Evolutionary conservation across 2,113 vertebrate genomes (phyloP), one percentile per base, ranked within the genome.

Genomic region (Corydoras maculifer): DNA sequence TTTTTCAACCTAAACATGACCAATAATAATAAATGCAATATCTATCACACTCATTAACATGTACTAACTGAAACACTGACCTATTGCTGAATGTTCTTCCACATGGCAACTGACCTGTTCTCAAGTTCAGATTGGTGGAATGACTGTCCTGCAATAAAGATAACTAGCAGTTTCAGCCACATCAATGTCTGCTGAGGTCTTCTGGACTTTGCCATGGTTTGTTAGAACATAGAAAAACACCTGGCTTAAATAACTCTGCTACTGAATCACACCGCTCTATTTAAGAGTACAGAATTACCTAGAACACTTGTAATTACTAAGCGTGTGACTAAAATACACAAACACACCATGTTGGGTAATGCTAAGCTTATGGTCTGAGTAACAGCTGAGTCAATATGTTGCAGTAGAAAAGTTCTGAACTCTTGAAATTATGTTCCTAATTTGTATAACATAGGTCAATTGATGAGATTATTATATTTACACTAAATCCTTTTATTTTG

Each of bases 321-420:
- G 79, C 81, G 77, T 83, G 80, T 84, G 85, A 77, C 77, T 43
- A 82, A 80, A 80, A 78, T 78, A 84, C 81, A 82, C 80, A 83
- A 75, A 80, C 82, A 77, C 14, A 18, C 72, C 68, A 69, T 79
- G 62, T 65, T 80, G 79, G 79, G 78, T 77, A 68, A 79, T 68
- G 77, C 79, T 79, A 79, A 79, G 83, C 76, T 84, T 80, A 79
- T 80, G 82, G 83, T 87, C 86, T 83, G 77, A 31, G 51, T 68
- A 86, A 85, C 83, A 86, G 86, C 86, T 87, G 84, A 86, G 82
- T 86, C 86, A 87, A 85, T 85, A 84, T 78, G 78, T 72, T 69
- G 83, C 81, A 77, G 79, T 65, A 77, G 76, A 80, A 72, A 82
- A 81, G 76, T 80, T 72, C 78, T 75, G 66, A 80, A 78, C 74